Base-by-base conservation (phyloP, 2,113 vertebrate genomes). In the Tychaedon coryphoeus region DNA sequence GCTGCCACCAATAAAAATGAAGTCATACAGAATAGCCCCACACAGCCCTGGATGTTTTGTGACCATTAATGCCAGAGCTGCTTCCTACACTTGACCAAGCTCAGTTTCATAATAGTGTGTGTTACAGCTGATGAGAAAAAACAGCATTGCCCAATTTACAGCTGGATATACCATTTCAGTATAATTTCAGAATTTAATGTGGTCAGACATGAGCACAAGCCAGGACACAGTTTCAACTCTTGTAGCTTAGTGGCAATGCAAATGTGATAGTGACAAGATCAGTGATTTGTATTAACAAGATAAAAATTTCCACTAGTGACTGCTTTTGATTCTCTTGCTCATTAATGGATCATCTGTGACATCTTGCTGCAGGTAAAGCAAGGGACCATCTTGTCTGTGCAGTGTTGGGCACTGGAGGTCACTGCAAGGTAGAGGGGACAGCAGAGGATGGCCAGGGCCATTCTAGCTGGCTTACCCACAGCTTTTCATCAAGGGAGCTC, bases 51-150 rank as follows among this genome's bases (percentile, higher is more conserved):
- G n/a, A 26, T 33, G 6, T 29, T n/a, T 13, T 14, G 26, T 51
- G 43, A 54, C 14, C 7, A 10, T 17, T 47, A 26, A 38, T 31
- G 6, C 25, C 45, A 83, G 62, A 79, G 22, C 18, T 69, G 50
- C 19, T 58, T 79, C 33, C 50, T 53, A 76, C 14, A 22, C 13
- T 29, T 57, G 19, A 48, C 18, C 18, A 53, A 53, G 25, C 36
- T 29, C 31, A 12, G 5, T 25, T 88, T 75, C 45, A 57, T 0
- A 5, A 12, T 0, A 1, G 3, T 24, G 17, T 17, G 14, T 48
- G 14, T 10, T 86, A 78, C 8, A 48, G 24, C 22, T 88, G 36
- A 38, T 4, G 1, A 71, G 56, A 74, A 14, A 1, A 13, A 84
- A 62, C 9, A 71, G 1, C 13, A 11, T 5, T 42, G 19, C 34